Conservation (phyloP, 2,888 invertebrate species). For the Hesperia comma region DNA sequence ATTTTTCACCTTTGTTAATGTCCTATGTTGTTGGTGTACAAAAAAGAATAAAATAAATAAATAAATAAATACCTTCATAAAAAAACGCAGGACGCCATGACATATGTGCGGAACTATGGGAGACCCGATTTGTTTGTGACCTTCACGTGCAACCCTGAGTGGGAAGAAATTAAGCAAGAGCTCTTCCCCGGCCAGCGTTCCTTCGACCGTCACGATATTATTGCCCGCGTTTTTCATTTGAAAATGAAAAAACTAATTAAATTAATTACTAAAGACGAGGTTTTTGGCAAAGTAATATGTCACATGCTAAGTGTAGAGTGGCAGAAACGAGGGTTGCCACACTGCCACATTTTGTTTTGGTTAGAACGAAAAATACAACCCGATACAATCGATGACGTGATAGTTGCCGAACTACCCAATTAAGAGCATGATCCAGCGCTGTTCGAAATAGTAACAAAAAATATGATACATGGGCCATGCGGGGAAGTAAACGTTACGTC, state of each 20-base stretch:
- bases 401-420: constrained; percentile 40
- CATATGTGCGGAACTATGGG: constrained; percentile 52
- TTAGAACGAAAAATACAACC: constrained; percentile 23
- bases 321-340: constrained; percentile 16
- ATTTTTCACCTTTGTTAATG: too few species aligned
- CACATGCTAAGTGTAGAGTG: constrained; percentile 11
- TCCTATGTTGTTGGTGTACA: too few species aligned
- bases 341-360: constrained; percentile 23
- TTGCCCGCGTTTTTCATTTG: constrained; percentile 21
- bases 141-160: constrained; percentile 7
- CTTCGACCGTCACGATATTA: constrained; percentile 34
- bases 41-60: too few species aligned
- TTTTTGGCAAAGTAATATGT: constrained; percentile 21
- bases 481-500: constrained; percentile 36
- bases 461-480: constrained; percentile 43
- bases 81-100: constrained; percentile 46
- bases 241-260: constrained; percentile 15
- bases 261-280: constrained; percentile 3
- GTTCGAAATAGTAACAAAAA: constrained; percentile 39
- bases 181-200: constrained; percentile 27
- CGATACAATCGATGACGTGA: constrained; percentile 38
- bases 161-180: constrained; percentile 33
- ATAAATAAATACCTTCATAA: constrained; percentile 44
- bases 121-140: constrained; percentile 47
- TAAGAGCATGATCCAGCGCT: constrained; percentile 30